Evolutionary conservation across 1,140 invertebrate genomes (phyloP).

Genomic region (Adoxophyes honmai): DNA sequence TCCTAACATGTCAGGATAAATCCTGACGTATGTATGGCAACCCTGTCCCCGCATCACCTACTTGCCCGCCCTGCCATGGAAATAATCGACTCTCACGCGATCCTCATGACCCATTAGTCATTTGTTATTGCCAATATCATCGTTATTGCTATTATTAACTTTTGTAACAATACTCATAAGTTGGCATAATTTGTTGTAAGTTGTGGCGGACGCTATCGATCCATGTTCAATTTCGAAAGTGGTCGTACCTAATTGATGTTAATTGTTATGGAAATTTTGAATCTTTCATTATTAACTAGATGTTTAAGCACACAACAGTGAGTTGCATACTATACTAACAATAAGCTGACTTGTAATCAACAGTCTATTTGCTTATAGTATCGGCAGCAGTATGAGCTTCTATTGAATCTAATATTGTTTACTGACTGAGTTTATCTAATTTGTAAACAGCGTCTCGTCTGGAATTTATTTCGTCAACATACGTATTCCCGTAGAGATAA

Average conservation of each 20-base stretch:
- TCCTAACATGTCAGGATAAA: background rate
- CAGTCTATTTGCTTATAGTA: background rate
- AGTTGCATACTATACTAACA: no score
- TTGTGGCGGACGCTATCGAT: background rate
- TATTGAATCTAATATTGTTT: background rate
- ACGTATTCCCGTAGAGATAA: background rate
- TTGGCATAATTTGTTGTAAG: slow-evolving; percentile 3
- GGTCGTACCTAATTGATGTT: background rate
- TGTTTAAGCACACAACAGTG: no score
- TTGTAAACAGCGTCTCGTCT: background rate
- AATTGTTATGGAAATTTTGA: background rate
- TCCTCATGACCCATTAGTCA: background rate
- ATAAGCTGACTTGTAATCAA: background rate
- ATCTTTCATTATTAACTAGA: no score
- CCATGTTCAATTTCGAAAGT: background rate
- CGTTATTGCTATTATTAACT: slow-evolving; percentile 1
- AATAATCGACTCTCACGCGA: slow-evolving; percentile 7
- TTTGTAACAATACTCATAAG: background rate
- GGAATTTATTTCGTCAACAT: background rate
- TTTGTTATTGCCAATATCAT: slow-evolving; percentile 6
- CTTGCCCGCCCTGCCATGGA: background rate
- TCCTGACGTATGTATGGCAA: no score
- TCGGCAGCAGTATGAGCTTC: background rate
- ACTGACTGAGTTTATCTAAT: background rate
- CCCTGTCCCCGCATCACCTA: slow-evolving; percentile 1